Percentiles rank a stretch among this genome's conserved stretches.
Conservation (phyloP, 2,113 vertebrate species). For the Notothenia rossii region DNA sequence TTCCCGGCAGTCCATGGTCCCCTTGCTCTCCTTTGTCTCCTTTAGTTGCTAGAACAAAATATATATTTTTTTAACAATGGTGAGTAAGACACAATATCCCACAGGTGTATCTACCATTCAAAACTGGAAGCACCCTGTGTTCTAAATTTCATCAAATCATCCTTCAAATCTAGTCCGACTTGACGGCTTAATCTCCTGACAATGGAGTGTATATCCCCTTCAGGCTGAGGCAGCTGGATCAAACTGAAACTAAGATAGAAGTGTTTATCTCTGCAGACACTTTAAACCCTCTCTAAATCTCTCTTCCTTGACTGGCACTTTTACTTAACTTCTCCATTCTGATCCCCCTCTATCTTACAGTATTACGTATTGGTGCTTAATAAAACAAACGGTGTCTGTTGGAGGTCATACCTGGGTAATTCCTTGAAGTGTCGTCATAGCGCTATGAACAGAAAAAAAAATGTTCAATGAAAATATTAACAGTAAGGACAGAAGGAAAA, state of each 20-base stretch:
- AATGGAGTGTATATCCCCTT: constrained; percentile 41
- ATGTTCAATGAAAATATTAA: background rate
- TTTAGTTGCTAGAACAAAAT: constrained; percentile 70
- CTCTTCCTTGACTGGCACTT: constrained; percentile 24
- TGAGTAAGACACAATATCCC: background rate
- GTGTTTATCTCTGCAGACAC: constrained; percentile 43
- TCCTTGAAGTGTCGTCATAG: constrained; percentile 76
- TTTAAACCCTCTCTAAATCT: constrained; percentile 44
- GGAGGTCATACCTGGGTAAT: constrained; percentile 75
- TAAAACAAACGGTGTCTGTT: constrained; percentile 6
- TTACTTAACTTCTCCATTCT: constrained; percentile 13
- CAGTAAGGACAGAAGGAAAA: background rate
- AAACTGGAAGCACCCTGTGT: background rate
- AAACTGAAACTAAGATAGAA: constrained; percentile 51
- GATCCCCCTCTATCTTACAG: constrained; percentile 9
- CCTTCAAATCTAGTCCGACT: constrained; percentile 25
- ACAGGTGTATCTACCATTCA: constrained; percentile 8
- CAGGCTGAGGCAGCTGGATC: constrained; percentile 49
- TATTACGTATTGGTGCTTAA: constrained; percentile 13
- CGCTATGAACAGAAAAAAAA: constrained; percentile 62
- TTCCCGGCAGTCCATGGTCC: constrained; percentile 82
- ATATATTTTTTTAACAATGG: background rate
- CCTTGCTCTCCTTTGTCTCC: constrained; percentile 90
- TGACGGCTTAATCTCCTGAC: constrained; percentile 55
- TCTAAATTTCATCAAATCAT: constrained; percentile 39